phyloP scores from a whole-genome alignment of 1,140 invertebrate genomes.

The Bathynomus jamesi region DNA sequence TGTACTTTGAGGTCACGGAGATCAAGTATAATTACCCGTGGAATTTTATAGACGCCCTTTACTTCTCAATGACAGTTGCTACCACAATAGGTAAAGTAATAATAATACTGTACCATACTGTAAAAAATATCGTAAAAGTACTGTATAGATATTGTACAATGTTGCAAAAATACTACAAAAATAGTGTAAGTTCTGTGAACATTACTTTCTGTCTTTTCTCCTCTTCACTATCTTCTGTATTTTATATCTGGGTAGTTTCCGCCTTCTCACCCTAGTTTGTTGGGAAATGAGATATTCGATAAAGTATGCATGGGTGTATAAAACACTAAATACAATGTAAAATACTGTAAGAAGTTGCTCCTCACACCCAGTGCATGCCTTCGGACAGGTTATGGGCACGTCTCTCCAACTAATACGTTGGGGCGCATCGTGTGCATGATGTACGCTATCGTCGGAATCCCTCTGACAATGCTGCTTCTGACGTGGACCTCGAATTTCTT shows the following conservation, averaged over 20 bases:
- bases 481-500: constrained; percentile 39
- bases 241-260: too few relatives aligned
- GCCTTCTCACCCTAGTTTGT: too few relatives aligned
- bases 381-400: constrained; percentile 81
- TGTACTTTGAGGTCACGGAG: background rate
- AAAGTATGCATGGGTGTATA: too few relatives aligned
- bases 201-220: constrained; percentile 39
- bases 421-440: constrained; percentile 82
- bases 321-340: background rate
- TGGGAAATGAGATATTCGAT: too few relatives aligned
- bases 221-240: background rate
- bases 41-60: constrained; percentile 85
- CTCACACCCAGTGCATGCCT: background rate
- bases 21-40: constrained; percentile 46
- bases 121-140: background rate
- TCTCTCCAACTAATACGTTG: constrained; percentile 70
- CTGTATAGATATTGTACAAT: background rate
- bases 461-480: constrained; percentile 75
- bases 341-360: background rate
- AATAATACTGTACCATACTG: background rate
- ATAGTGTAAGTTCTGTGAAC: background rate
- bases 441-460: constrained; percentile 93
- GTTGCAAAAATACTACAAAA: background rate
- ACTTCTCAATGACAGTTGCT: constrained; percentile 82
- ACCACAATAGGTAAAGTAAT: constrained; percentile 79